These are phyloP conservation scores for Cataglyphis livida DNA, from an alignment of 2,888 invertebrate species.

Conservation along the genomic window DNA sequence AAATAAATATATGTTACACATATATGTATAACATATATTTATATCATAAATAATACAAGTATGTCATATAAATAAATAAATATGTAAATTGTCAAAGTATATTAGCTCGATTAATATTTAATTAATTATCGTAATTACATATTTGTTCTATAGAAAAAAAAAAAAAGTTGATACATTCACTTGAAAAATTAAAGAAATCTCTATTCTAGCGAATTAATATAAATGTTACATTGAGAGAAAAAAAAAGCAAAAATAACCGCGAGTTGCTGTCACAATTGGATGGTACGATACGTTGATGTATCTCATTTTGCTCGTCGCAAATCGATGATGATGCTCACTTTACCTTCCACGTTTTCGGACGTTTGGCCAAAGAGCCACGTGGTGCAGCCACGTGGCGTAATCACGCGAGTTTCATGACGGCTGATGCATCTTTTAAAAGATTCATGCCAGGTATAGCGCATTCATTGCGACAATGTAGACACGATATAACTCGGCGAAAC, in stretches of 20 bases:
- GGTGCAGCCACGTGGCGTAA: conserved; percentile 32
- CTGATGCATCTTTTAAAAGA: conserved; percentile 47
- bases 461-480: conserved; percentile 14
- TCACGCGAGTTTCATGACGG: conserved; percentile 21
- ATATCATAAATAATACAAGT: too few relatives aligned
- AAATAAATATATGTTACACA: neutral
- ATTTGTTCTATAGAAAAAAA: neutral
- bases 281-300: conserved; percentile 3
- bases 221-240: neutral
- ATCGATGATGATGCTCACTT: conserved; percentile 29
- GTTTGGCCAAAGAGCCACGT: neutral
- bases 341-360: conserved; percentile 38
- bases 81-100: neutral
- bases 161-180: neutral
- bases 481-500: conserved; percentile 45
- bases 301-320: conserved; percentile 1
- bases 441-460: conserved; percentile 49
- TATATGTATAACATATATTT: too few relatives aligned
- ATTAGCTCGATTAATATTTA: neutral
- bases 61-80: neutral
- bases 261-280: neutral
- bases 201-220: neutral
- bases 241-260: neutral
- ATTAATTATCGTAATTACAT: neutral
- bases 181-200: neutral